Conservation (phyloP, 2,888 invertebrate species). For the Pemphredon lugubris region DNA sequence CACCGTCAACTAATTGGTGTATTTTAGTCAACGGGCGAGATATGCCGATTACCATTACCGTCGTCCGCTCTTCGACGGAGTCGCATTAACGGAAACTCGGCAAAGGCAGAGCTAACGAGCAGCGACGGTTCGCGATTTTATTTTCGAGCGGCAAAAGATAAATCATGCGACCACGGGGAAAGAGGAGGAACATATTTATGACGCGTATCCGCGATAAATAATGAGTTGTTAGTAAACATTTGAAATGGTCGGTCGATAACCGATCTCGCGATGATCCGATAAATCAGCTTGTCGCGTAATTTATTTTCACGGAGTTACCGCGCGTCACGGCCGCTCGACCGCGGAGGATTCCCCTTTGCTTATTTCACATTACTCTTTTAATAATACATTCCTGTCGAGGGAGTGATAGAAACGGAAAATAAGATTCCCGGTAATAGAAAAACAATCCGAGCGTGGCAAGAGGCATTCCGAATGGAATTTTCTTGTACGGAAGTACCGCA, state of each 20-base stretch:
- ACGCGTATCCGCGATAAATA: too few relatives aligned
- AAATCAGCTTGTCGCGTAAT: too few relatives aligned
- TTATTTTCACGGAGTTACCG: too few relatives aligned
- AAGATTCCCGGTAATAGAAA: background rate
- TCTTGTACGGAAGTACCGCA: background rate
- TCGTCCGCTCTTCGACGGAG: background rate
- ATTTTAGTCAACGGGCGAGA: slow-evolving; percentile 33
- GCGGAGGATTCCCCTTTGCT: background rate
- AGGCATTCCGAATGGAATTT: slow-evolving; percentile 1
- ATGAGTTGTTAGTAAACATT: too few relatives aligned
- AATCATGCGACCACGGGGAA: too few relatives aligned
- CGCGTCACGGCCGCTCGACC: too few relatives aligned
- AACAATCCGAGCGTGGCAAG: background rate
- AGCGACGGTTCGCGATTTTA: too few relatives aligned
- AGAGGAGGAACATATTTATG: too few relatives aligned
- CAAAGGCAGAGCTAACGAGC: too few relatives aligned
- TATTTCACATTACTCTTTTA: background rate
- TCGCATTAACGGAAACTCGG: background rate
- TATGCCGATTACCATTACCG: background rate
- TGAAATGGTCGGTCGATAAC: too few relatives aligned
- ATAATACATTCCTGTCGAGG: background rate
- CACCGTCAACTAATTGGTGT: slow-evolving; percentile 36
- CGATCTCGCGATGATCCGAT: too few relatives aligned
- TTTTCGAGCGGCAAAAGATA: too few relatives aligned
- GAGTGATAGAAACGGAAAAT: background rate